Percentiles rank a stretch among this genome's conserved stretches.
These are phyloP conservation scores for Lysandra bellargus DNA, from an alignment of 2,888 invertebrate species.

Conservation along the genomic window DNA sequence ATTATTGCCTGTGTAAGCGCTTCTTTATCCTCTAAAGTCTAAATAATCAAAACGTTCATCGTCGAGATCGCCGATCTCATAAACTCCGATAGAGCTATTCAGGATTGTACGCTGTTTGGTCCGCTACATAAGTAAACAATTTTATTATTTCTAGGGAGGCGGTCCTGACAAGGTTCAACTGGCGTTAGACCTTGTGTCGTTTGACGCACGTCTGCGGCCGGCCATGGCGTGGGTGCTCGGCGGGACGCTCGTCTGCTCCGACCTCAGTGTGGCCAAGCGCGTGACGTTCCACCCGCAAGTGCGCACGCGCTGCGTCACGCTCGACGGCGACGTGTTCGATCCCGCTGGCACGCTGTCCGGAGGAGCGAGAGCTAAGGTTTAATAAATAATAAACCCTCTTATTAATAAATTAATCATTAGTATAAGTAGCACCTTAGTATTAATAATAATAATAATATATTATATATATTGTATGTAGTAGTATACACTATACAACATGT, in stretches of 20 bases:
- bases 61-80: too few relatives aligned
- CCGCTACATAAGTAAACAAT: too few relatives aligned
- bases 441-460: too few relatives aligned
- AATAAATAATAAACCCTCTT: not conserved
- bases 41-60: too few relatives aligned
- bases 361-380: slow-evolving; percentile 82
- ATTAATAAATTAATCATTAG: too few relatives aligned
- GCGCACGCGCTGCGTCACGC: slow-evolving; percentile 87
- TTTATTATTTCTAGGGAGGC: slow-evolving; percentile 54
- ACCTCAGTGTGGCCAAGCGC: slow-evolving; percentile 89
- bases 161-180: slow-evolving; percentile 90
- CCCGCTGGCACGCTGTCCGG: slow-evolving; percentile 95
- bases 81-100: too few relatives aligned
- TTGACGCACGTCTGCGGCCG: slow-evolving; percentile 81
- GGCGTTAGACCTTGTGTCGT: slow-evolving; percentile 89
- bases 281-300: slow-evolving; percentile 89
- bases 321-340: slow-evolving; percentile 95
- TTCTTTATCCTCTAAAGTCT: too few relatives aligned
- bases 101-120: too few relatives aligned
- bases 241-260: slow-evolving; percentile 89
- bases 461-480: too few relatives aligned
- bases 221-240: slow-evolving; percentile 96
- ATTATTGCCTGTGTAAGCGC: too few relatives aligned
- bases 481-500: slow-evolving; percentile 14
- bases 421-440: too few relatives aligned